Conservation (phyloP, 1,140 invertebrate species). For the Caenorhabditis tropicalis region DNA sequence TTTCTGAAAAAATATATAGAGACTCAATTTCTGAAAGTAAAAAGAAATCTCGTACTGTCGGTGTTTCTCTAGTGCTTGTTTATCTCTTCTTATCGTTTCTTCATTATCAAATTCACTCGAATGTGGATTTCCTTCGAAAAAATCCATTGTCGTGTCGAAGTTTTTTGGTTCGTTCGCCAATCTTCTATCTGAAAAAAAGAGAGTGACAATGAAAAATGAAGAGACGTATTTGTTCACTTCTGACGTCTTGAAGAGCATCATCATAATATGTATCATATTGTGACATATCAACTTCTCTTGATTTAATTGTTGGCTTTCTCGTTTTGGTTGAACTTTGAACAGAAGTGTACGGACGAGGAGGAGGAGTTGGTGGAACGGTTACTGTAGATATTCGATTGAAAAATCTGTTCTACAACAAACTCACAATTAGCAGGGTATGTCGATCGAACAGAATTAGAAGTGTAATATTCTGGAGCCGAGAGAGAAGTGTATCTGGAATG, state of each 20-base stretch:
- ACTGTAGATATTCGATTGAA: slow-evolving; percentile 5
- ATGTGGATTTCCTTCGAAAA: not conserved
- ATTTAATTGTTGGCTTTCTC: not conserved
- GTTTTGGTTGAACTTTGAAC: not conserved
- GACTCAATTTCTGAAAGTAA: not conserved
- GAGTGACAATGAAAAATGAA: too few species aligned
- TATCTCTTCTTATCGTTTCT: slow-evolving; percentile 44
- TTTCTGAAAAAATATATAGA: slow-evolving; percentile 45
- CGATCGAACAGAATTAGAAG: not conserved
- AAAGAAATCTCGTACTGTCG: slow-evolving; percentile 51
- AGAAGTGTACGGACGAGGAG: slow-evolving; percentile 45
- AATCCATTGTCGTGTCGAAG: slow-evolving; percentile 4
- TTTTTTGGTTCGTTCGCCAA: not conserved
- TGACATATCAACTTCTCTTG: not conserved
- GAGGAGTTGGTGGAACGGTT: slow-evolving; percentile 32
- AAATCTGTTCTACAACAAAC: not conserved
- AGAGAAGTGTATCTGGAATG: slow-evolving; percentile 48
- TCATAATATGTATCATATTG: slow-evolving; percentile 45
- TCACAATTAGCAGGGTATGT: slow-evolving; percentile 36
- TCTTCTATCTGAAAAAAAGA: not conserved
- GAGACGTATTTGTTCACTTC: not conserved
- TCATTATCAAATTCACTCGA: slow-evolving; percentile 50
- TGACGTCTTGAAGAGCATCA: slow-evolving; percentile 9
- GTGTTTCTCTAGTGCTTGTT: slow-evolving; percentile 51
- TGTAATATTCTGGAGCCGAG: slow-evolving; percentile 46